These are phyloP conservation scores for Pardalotus punctatus DNA, from an alignment of 2,113 vertebrate species.

Conservation along the genomic window DNA sequence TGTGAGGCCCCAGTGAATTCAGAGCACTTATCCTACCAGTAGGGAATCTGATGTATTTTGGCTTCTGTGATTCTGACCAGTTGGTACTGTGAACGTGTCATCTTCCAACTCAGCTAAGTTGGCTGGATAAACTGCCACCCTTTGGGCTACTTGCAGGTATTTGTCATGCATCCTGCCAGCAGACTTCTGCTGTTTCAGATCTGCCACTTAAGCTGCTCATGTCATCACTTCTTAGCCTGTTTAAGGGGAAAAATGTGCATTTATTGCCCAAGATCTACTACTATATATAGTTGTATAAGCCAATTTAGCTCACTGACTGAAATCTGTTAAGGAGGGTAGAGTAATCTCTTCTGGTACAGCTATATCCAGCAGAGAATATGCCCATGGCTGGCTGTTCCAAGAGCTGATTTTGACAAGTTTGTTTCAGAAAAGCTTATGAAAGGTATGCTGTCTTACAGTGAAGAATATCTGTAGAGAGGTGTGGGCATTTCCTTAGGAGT, in stretches of 20 bases:
- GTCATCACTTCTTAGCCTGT: conserved; percentile 17
- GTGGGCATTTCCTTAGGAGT: neutral
- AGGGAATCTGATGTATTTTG: neutral
- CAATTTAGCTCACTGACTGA: neutral
- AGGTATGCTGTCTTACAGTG: neutral
- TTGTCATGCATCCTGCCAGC: conserved; percentile 13
- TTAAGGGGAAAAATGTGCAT: neutral
- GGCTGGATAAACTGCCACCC: neutral
- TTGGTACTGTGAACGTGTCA: neutral
- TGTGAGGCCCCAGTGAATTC: neutral
- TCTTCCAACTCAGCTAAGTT: neutral
- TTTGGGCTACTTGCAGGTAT: conserved; percentile 35
- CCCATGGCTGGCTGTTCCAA: neutral
- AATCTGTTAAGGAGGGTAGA: neutral
- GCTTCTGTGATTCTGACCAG: neutral
- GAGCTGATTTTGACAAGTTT: neutral
- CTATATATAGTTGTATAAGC: neutral
- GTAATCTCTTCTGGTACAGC: neutral
- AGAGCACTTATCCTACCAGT: neutral
- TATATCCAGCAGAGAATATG: neutral
- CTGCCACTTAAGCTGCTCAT: conserved; percentile 25
- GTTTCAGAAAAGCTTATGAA: neutral
- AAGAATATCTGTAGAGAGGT: neutral
- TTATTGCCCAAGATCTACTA: conserved; percentile 16
- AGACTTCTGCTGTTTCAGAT: conserved; percentile 20